phyloP scores from a whole-genome alignment of 2,113 vertebrate species.

The Synchiropus splendidus region DNA sequence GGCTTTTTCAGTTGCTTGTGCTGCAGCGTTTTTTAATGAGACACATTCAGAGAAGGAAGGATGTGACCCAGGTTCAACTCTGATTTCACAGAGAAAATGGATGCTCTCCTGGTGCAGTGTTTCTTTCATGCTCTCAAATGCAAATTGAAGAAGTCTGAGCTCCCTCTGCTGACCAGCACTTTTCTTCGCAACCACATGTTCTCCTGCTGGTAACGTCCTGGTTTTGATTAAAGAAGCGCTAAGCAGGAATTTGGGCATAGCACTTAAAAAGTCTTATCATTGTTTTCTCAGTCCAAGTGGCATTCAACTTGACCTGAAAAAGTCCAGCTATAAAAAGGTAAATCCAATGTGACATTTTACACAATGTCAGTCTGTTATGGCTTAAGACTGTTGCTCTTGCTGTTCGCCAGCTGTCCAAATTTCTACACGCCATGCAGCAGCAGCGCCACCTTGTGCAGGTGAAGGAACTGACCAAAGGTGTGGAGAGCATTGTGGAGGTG shows the following conservation, averaged over 20 bases:
- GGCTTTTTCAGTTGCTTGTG: not conserved
- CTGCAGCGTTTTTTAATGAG: not conserved
- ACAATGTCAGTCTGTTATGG: not conserved
- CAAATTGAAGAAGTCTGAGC: conserved; percentile 87
- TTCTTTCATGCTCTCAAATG: conserved; percentile 88
- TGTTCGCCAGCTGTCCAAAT: conserved; percentile 82
- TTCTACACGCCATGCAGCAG: conserved; percentile 85
- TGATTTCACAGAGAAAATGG: conserved; percentile 81
- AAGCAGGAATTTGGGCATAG: not conserved
- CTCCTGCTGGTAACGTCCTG: conserved; percentile 79
- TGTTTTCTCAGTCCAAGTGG: conserved; percentile 76
- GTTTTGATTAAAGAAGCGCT: not conserved
- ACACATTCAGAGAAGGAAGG: conserved; percentile 1
- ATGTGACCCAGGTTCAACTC: conserved; percentile 12
- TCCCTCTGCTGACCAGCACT: conserved; percentile 87
- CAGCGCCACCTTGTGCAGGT: conserved; percentile 77
- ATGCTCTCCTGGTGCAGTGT: conserved; percentile 78
- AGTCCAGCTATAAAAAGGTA: conserved; percentile 97
- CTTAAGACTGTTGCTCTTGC: not conserved
- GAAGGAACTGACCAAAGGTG: conserved; percentile 88
- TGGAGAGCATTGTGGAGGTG: conserved; percentile 91
- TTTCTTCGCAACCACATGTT: conserved; percentile 89
- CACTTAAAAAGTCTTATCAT: not conserved
- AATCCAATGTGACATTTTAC: not conserved
- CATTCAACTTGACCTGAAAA: conserved; percentile 88